Percentiles rank a stretch among this genome's conserved stretches.
These are phyloP conservation scores for human DNA, from an alignment of 2,113 vertebrate genomes.

Conservation along the genomic window DNA sequence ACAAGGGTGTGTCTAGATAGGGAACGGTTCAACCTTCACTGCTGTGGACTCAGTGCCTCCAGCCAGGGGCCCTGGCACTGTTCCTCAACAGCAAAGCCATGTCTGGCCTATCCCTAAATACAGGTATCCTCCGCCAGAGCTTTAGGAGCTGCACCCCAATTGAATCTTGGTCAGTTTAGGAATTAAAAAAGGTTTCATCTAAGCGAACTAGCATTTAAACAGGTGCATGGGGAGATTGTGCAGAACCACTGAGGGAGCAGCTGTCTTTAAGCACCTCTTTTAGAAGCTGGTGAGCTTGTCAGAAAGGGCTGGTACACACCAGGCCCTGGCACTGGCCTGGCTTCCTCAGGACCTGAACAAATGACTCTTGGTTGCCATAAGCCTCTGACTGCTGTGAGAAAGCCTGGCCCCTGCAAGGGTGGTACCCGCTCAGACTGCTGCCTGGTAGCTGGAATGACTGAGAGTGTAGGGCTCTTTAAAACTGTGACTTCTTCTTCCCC, in stretches of 20 bases:
- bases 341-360: accelerated
- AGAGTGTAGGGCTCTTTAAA: not conserved
- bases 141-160: accelerated
- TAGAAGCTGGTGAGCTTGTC: not conserved
- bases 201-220: not conserved
- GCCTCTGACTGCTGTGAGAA: not conserved
- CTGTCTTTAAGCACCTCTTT: no score
- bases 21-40: accelerated
- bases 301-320: accelerated
- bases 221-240: accelerated
- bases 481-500: slow-evolving; percentile 34
- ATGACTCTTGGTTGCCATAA: accelerated
- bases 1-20: accelerated
- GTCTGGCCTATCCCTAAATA: accelerated
- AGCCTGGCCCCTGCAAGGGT: no score
- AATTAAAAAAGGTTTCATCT: not conserved
- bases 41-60: not conserved
- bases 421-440: not conserved
- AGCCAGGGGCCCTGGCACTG: not conserved
- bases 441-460: accelerated
- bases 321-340: accelerated
- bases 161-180: not conserved
- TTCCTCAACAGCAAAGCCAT: accelerated
- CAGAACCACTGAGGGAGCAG: accelerated
- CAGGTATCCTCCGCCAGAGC: accelerated